Conservation (phyloP, 92 coral and sea anemone species). For the Epizoanthus fatuus region DNA sequence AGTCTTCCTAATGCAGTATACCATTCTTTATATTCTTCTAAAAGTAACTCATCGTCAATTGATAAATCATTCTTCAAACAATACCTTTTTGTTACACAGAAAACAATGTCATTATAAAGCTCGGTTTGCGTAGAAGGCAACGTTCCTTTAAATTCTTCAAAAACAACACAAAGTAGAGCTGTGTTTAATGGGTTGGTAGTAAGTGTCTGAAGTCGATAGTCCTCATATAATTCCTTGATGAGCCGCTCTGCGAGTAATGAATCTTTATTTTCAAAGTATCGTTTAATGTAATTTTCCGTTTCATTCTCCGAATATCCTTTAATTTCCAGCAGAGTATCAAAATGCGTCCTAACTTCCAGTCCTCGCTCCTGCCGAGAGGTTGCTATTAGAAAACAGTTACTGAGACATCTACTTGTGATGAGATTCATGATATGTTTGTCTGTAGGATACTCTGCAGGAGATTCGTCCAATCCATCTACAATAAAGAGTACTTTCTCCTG, state of each 20-base stretch:
- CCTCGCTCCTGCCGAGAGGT: slow-evolving; percentile 56
- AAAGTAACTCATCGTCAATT: too few relatives aligned
- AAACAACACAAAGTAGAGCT: slow-evolving; percentile 46
- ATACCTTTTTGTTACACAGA: slow-evolving; percentile 29
- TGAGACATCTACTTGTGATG: slow-evolving; percentile 19
- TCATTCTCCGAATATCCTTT: not conserved
- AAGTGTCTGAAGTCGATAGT: too few relatives aligned
- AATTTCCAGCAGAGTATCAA: slow-evolving; percentile 41
- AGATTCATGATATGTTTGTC: slow-evolving; percentile 12
- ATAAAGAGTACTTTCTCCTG: slow-evolving; percentile 20
- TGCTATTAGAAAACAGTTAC: slow-evolving; percentile 12
- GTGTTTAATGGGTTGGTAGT: slow-evolving; percentile 30
- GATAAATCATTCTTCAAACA: not conserved
- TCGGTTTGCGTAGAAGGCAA: slow-evolving; percentile 20
- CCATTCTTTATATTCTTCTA: not conserved
- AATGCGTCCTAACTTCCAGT: slow-evolving; percentile 23
- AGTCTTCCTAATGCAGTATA: slow-evolving; percentile 24
- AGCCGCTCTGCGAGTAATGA: not conserved
- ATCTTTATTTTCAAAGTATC: slow-evolving; percentile 2
- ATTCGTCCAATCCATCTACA: slow-evolving; percentile 44
- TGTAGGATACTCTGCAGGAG: not conserved
- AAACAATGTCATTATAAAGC: slow-evolving; percentile 24
- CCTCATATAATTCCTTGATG: not conserved
- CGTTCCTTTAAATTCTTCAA: slow-evolving; percentile 32
- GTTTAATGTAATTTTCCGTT: slow-evolving; percentile 8